Evolutionary conservation across 2,113 vertebrate genomes (phyloP).

Genomic region (Stegostoma tigrinum): DNA sequence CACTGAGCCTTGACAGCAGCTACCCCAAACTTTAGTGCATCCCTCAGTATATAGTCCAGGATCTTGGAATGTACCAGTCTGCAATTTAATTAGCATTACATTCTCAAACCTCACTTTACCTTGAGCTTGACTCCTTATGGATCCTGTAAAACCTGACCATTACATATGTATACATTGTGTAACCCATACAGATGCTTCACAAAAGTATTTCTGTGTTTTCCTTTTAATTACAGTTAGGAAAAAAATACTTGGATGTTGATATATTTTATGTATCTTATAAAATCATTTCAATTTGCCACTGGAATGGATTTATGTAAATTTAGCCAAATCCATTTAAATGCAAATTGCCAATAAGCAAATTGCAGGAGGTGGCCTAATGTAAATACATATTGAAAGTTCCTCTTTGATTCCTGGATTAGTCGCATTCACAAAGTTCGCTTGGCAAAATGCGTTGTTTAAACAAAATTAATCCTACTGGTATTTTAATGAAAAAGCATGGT

Average conservation of each 20-base stretch:
- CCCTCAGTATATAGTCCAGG: too few species aligned
- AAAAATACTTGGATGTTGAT: conserved; percentile 6
- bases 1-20: too few species aligned
- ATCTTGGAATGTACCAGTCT: too few species aligned
- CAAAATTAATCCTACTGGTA: background rate
- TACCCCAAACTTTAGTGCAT: too few species aligned
- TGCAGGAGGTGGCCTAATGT: background rate
- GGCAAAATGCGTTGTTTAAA: background rate
- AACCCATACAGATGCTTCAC: background rate
- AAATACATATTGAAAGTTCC: background rate
- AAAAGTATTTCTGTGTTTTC: background rate
- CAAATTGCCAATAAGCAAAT: conserved; percentile 17
- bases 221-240: background rate
- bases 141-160: too few species aligned
- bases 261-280: background rate
- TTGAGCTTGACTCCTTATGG: background rate
- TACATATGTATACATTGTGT: background rate
- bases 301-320: background rate
- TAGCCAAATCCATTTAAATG: background rate
- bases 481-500: background rate
- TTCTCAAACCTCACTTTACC: background rate
- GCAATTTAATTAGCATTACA: background rate
- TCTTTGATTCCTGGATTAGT: background rate
- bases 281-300: background rate
- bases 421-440: background rate